Conservation (phyloP, 2,888 invertebrate species). For the Lasioglossum villosulum region DNA sequence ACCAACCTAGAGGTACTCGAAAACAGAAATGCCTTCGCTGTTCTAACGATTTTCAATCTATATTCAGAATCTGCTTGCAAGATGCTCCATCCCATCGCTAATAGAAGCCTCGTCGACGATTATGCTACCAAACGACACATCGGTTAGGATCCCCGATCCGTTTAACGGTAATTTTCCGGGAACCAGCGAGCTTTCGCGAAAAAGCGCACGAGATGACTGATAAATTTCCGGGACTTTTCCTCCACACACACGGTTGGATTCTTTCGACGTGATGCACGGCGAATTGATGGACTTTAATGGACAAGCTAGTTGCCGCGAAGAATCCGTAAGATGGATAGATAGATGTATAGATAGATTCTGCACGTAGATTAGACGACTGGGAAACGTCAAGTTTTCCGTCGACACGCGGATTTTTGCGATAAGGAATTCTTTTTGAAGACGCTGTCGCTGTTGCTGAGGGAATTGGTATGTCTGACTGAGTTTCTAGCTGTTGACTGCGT, state of each 20-base stretch:
- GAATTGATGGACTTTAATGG: slow-evolving; percentile 14
- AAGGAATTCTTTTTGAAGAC: not conserved
- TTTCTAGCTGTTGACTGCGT: not conserved
- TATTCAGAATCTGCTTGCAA: not conserved
- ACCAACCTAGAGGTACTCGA: not conserved
- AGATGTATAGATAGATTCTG: slow-evolving; percentile 13
- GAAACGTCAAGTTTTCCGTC: slow-evolving; percentile 14
- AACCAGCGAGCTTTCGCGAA: slow-evolving; percentile 27
- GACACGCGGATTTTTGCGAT: not conserved
- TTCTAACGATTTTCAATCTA: not conserved
- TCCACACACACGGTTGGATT: not conserved
- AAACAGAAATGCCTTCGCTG: not conserved
- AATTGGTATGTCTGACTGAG: not conserved
- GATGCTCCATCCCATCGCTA: not conserved
- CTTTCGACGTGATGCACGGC: not conserved
- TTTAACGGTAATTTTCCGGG: slow-evolving; percentile 48
- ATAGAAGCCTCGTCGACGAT: slow-evolving; percentile 7
- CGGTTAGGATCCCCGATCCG: slow-evolving; percentile 13
- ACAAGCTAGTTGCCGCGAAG: not conserved
- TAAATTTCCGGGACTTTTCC: slow-evolving; percentile 13
- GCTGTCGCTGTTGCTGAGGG: not conserved
- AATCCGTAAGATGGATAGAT: not conserved
- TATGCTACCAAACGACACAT: slow-evolving; percentile 29
- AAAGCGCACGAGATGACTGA: slow-evolving; percentile 20
- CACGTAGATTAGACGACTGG: not conserved